Percentiles rank a stretch among this genome's conserved stretches.
These are phyloP conservation scores for Hirtodrosophila duncani DNA, from an alignment of 2,888 invertebrate species.

Conservation along the genomic window DNA sequence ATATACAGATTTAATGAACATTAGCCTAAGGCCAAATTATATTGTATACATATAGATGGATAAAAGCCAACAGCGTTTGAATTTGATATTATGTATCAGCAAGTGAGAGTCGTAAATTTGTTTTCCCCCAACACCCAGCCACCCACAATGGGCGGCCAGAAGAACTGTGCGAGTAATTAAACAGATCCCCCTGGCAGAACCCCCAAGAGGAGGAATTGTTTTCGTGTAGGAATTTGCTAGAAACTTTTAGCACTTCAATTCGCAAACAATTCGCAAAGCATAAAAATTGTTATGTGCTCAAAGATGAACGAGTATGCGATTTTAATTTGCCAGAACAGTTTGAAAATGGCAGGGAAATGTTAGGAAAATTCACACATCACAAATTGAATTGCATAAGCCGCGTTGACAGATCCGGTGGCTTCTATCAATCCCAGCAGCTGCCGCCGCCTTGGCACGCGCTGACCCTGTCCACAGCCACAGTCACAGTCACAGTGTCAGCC, in stretches of 20 bases:
- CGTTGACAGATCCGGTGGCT: constrained; percentile 48
- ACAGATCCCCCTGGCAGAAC: constrained; percentile 43
- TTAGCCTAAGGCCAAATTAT: constrained; percentile 17
- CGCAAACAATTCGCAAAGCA: constrained; percentile 15
- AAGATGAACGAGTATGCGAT: constrained; percentile 42
- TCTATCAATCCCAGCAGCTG: not conserved
- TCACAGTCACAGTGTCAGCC: constrained; percentile 7
- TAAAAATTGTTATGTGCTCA: constrained; percentile 9
- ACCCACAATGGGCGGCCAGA: constrained; percentile 17
- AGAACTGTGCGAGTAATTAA: constrained; percentile 29
- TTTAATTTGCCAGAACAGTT: constrained; percentile 56
- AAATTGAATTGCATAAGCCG: constrained; percentile 53
- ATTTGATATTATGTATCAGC: constrained; percentile 53
- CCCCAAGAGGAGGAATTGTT: not conserved
- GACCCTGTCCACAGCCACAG: constrained; percentile 48
- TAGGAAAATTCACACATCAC: constrained; percentile 6
- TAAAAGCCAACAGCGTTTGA: constrained; percentile 41
- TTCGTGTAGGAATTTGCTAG: constrained; percentile 1
- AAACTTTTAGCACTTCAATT: constrained; percentile 53
- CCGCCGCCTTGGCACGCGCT: constrained; percentile 56
- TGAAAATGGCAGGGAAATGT: too few species aligned
- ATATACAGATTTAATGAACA: constrained; percentile 14
- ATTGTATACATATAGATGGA: constrained; percentile 25
- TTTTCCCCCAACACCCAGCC: constrained; percentile 53
- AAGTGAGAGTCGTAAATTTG: constrained; percentile 61